A percentile compares a stretch with the other conserved stretches of the same genome.
Evolutionary conservation across 2,888 invertebrate species (phyloP).

Genomic region (Polymixis flavicincta): DNA sequence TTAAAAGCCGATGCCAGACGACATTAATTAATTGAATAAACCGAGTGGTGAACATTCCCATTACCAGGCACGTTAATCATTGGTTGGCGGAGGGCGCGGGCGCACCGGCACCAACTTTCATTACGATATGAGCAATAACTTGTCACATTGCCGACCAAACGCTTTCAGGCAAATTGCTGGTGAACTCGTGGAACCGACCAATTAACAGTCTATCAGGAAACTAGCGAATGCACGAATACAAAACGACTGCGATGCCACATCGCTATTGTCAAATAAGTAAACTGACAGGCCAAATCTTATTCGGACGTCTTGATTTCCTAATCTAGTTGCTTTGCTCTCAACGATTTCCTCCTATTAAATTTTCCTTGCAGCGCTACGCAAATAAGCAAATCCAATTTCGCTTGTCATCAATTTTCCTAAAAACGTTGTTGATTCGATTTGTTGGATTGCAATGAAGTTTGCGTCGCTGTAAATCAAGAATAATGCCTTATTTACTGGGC

Average conservation of each 20-base stretch:
- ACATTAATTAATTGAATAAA: conserved; percentile 72
- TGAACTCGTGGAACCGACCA: conserved; percentile 52
- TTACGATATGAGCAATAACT: conserved; percentile 71
- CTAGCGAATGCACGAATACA: conserved; percentile 55
- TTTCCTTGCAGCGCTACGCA: conserved; percentile 55
- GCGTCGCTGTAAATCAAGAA: conserved; percentile 39
- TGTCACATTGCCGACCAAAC: conserved; percentile 59
- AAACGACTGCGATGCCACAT: conserved; percentile 17
- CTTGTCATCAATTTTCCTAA: conserved; percentile 66
- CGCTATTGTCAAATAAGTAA: conserved; percentile 36
- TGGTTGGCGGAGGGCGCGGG: conserved; percentile 51
- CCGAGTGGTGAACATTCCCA: conserved; percentile 66
- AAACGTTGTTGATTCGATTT: conserved; percentile 62
- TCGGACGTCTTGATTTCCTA: conserved; percentile 60
- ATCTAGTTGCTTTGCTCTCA: conserved; percentile 55
- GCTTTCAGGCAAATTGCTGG: conserved; percentile 73
- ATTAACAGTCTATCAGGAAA: conserved; percentile 65
- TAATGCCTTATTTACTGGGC: conserved; percentile 52
- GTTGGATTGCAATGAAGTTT: conserved; percentile 54
- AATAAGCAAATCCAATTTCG: conserved; percentile 71
- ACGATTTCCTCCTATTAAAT: conserved; percentile 67
- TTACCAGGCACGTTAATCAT: conserved; percentile 71
- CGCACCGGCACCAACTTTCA: conserved; percentile 63
- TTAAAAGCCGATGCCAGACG: conserved; percentile 29
- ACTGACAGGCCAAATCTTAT: conserved; percentile 43